phyloP scores from a whole-genome alignment of 2,113 vertebrate species.

The Columbina picui region DNA sequence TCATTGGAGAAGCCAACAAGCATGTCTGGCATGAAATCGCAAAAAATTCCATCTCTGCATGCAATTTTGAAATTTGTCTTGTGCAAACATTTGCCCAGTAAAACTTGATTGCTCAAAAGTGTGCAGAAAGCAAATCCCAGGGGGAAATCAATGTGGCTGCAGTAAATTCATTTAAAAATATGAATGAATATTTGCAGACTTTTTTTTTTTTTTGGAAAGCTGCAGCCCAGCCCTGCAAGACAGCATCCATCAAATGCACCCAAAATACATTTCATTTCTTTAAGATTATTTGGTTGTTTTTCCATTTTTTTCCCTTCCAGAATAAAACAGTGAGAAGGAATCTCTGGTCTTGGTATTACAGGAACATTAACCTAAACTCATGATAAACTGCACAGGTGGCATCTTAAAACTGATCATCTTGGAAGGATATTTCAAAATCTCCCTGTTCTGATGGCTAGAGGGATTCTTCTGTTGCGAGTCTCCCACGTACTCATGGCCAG shows the following conservation, averaged over 20 bases:
- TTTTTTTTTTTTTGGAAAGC: neutral
- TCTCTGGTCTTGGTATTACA: neutral
- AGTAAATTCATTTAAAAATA: constrained; percentile 64
- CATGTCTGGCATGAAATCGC: constrained; percentile 62
- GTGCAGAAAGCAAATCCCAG: constrained; percentile 66
- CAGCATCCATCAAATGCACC: neutral
- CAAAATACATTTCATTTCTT: neutral
- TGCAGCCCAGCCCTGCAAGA: neutral
- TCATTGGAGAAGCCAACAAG: constrained; percentile 63
- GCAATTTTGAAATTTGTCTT: constrained; percentile 70
- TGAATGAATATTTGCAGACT: constrained; percentile 59
- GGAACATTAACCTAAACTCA: neutral
- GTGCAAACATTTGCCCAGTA: constrained; percentile 71
- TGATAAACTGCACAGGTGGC: fast-evolving
- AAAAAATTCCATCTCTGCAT: constrained; percentile 60
- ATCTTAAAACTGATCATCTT: neutral
- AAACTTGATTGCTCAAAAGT: constrained; percentile 69
- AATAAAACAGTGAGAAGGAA: neutral
- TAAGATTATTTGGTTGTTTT: neutral
- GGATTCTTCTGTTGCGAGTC: neutral
- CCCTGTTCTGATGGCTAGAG: neutral
- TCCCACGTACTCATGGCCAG: neutral
- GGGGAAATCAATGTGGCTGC: constrained; percentile 43
- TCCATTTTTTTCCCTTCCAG: neutral
- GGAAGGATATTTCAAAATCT: neutral